Base-by-base conservation (phyloP, 2,797 vertebrate species). In the Mormyrops boulengeri region DNA sequence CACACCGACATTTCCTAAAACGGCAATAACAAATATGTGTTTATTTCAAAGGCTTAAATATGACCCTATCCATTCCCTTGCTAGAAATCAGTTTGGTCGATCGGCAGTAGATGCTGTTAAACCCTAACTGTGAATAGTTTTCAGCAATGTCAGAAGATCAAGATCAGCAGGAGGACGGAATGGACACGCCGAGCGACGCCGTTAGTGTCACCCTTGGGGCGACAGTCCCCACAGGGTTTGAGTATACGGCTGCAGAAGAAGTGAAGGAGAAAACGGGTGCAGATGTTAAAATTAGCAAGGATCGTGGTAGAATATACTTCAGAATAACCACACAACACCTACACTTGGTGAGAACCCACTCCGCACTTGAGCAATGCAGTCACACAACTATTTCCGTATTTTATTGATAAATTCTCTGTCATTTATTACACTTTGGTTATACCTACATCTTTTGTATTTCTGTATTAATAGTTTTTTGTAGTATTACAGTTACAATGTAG, bases 191-290 rank as follows among this genome's bases (percentile, higher is more conserved):
- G 19, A 86, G n/a, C 14, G 85, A 87, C 49, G n/a, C 92, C 26
- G 91, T 96, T 89, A 91, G 89, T 0, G 96, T 96, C 88, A 97
- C 95, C 44, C 93, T 98, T 57, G 98, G 98, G 90, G 98, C 98
- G 5, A 99, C 98, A 0, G 97, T 99, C 66, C 98, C 98, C n/a
- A 99, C 98, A 1, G 98, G 98, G 0, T 99, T 99, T 91, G 98
- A 99, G 92, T 94, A 94, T 91, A 98, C 97, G 38, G 98, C 98
- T 44, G 97, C 97, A 6, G 97, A 97, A 85, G 98, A 99, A 95
- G 97, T 99, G 88, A 93, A 94, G 86, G 98, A 99, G 93, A 99
- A 99, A 91, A 95, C 99, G 22, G 96, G 96, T 6, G 96, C 96
- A 0, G 94, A 93, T 11, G 96, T 96, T 89, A 95, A 93, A 87